Evolutionary conservation across 1,140 invertebrate genomes (phyloP).

Genomic region (Drosophila nebulosa): DNA sequence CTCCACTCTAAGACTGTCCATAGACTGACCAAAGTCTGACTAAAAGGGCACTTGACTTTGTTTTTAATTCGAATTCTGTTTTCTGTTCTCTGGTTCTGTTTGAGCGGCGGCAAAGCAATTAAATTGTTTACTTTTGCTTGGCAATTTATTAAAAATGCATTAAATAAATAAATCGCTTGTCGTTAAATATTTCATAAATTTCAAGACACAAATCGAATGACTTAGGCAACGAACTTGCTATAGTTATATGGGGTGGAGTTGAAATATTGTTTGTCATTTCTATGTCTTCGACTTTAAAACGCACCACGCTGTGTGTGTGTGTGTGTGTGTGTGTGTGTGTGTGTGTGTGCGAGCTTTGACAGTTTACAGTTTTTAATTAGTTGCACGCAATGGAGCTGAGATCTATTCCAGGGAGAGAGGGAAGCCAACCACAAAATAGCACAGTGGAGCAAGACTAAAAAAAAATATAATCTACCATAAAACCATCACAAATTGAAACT

Average conservation of each 20-base stretch:
- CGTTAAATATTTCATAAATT: conserved; percentile 67
- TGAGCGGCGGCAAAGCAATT: conserved; percentile 44
- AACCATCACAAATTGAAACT: too few species aligned
- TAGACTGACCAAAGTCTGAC: conserved; percentile 3
- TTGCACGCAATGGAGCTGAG: conserved; percentile 31
- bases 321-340: background rate
- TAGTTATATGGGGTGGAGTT: background rate
- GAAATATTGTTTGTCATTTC: conserved; percentile 38
- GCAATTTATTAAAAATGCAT: conserved; percentile 72
- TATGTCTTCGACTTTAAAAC: background rate
- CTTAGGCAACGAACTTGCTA: conserved; percentile 54
- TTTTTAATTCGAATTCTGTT: background rate
- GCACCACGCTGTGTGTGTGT: background rate
- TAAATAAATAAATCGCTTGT: conserved; percentile 70
- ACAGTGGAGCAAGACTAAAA: conserved; percentile 16
- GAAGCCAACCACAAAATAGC: background rate
- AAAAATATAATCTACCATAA: too few species aligned
- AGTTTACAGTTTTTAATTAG: conserved; percentile 57
- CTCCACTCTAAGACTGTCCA: background rate
- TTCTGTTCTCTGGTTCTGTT: conserved; percentile 2
- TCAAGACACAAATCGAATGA: conserved; percentile 48
- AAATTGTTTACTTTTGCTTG: conserved; percentile 66
- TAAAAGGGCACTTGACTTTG: conserved; percentile 59
- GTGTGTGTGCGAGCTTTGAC: conserved; percentile 28
- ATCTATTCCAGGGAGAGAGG: background rate